Base-by-base conservation (phyloP, 2,888 invertebrate species). In the Coenonympha glycerion region DNA sequence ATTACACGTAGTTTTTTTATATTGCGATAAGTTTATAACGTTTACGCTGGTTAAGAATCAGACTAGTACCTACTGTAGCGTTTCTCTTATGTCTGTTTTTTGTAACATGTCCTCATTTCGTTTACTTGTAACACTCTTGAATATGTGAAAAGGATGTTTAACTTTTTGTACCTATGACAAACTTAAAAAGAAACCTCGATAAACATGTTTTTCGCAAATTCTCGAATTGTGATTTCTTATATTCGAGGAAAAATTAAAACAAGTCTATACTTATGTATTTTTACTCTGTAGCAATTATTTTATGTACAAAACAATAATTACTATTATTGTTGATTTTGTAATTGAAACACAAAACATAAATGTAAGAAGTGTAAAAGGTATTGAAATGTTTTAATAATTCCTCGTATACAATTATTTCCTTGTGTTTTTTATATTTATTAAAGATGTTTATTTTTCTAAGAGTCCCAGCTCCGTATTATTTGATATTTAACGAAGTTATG, bases 401-500 rank as follows among this genome's bases (percentile, higher is more conserved):
- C 36, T 53, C 52, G 53, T 52, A 41, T 57, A 55, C 52, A 53
- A 51, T 4, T 11, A 8, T 31, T 24, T 22, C 52, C 48, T 46
- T 48, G 31, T 42, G 47, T 50, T 51, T 49, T 69, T 65, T 71
- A 71, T 82, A 79, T 82, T 83, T 82, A 84, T 83, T 82, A 66
- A 77, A 83, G 79, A 83, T 80, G 79, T 84, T 86, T 85, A 86
- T 85, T 84, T 83, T 83, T 84, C 62, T 82, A 79, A 68, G 71
- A 66, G 71, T 72, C 71, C 76, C 66, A 62, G 64, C 70, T 70
- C 69, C 72, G 66, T 72, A 75, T 76, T 67, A 68, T 71, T 71
- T 70, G 68, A 69, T 78, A 74, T 74, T 69, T 70, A 69, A 73
- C 64, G 71, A 72, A 66, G 77, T 79, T 74, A 76, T 72, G 66